Conservation (phyloP, 2,113 vertebrate species). For the Ahaetulla prasina region DNA sequence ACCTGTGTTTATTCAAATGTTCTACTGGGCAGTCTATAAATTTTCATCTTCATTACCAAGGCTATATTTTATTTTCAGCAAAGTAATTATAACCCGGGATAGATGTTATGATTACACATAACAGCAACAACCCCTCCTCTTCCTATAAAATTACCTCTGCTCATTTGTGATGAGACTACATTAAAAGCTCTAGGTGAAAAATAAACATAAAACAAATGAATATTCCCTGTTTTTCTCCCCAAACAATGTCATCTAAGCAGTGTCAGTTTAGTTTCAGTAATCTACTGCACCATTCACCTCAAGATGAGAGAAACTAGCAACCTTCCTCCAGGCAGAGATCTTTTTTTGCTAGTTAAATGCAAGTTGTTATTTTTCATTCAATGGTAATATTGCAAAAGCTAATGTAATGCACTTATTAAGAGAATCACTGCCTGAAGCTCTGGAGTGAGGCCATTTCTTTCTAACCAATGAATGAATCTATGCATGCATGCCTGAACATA, state of each 20-base stretch:
- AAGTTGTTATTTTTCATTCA: background rate
- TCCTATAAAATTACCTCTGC: background rate
- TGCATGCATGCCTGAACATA: background rate
- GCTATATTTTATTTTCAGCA: background rate
- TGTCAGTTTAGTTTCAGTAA: background rate
- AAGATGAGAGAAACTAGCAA: background rate
- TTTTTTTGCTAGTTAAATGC: background rate
- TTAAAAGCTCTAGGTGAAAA: background rate
- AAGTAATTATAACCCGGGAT: background rate
- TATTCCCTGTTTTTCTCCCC: background rate
- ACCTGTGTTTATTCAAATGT: background rate
- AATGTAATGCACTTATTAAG: background rate
- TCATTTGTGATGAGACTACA: background rate
- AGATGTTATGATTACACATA: background rate
- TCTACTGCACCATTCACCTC: background rate
- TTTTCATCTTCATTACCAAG: background rate
- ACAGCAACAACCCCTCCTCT: background rate
- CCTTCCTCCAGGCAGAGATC: background rate
- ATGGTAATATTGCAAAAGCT: background rate
- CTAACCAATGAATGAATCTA: background rate
- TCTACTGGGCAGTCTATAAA: constrained; percentile 4
- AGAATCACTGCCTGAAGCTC: background rate
- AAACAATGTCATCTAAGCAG: background rate
- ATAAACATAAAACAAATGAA: background rate
- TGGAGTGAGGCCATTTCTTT: background rate